A percentile compares a stretch with the other conserved stretches of the same genome.
Evolutionary conservation across 2,888 invertebrate species (phyloP).

Genomic region (Leptopilina drosophilae): DNA sequence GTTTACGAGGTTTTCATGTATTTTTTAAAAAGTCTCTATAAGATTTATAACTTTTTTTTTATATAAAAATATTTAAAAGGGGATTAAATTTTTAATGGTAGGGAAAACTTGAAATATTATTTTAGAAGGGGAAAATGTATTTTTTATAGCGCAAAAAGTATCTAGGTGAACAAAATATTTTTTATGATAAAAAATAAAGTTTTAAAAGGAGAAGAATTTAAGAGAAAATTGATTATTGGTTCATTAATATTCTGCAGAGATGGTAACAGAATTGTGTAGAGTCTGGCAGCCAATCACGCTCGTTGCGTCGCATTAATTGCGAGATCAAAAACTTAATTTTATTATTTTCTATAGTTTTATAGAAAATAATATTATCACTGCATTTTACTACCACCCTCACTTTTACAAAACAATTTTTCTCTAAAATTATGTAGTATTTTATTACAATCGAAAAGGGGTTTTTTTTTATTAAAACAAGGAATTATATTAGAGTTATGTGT

Average conservation of each 20-base stretch:
- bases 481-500: too few species aligned
- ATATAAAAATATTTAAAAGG: too few species aligned
- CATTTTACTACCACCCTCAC: background rate
- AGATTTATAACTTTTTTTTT: too few species aligned
- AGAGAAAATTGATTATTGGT: background rate
- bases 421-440: background rate
- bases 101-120: too few species aligned
- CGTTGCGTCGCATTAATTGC: slow-evolving; percentile 20
- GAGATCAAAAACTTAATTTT: slow-evolving; percentile 19
- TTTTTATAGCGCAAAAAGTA: too few species aligned
- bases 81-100: too few species aligned
- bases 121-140: too few species aligned
- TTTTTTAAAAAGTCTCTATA: too few species aligned
- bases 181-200: background rate
- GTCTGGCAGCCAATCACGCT: background rate
- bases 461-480: too few species aligned
- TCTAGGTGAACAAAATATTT: background rate
- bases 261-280: slow-evolving; percentile 14
- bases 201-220: background rate
- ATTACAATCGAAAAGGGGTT: too few species aligned
- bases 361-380: slow-evolving; percentile 12
- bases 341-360: slow-evolving; percentile 22
- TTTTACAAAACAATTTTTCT: slow-evolving; percentile 8
- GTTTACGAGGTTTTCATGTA: too few species aligned
- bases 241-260: slow-evolving; percentile 32